Conservation (phyloP, 2,888 invertebrate species). For the Eristalis pertinax region DNA sequence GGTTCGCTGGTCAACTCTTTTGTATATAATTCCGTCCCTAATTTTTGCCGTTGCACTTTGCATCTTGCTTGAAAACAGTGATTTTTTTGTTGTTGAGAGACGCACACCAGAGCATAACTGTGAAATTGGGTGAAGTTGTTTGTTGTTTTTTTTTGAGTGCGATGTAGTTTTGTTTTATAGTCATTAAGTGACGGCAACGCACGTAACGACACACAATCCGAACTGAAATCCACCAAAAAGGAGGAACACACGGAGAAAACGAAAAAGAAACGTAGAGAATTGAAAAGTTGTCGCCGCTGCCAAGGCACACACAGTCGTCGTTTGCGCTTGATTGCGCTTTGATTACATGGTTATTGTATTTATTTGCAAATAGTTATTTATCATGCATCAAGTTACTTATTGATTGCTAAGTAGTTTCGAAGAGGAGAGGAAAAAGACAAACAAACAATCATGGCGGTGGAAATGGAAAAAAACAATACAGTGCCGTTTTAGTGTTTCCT, state of each 20-base stretch:
- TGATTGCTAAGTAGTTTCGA: slow-evolving; percentile 31
- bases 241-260: slow-evolving; percentile 13
- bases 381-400: slow-evolving; percentile 54
- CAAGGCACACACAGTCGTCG: slow-evolving; percentile 41
- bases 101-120: neutral
- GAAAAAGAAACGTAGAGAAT: neutral
- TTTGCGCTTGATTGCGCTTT: slow-evolving; percentile 59
- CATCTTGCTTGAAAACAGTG: slow-evolving; percentile 12
- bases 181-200: neutral
- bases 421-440: slow-evolving; percentile 16
- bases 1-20: slow-evolving; percentile 66
- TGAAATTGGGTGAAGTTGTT: slow-evolving; percentile 57
- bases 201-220: neutral
- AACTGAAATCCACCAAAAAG: neutral
- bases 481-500: too few relatives aligned
- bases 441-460: neutral
- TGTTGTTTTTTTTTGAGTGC: slow-evolving; percentile 7
- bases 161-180: neutral
- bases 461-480: too few relatives aligned
- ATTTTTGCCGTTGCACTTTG: neutral
- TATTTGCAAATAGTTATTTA: slow-evolving; percentile 41
- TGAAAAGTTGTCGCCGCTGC: slow-evolving; percentile 32
- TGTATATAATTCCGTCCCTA: neutral
- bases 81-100: slow-evolving; percentile 2
- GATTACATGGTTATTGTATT: slow-evolving; percentile 55